Percentiles rank a stretch among this genome's conserved stretches.
Conservation (phyloP, 1,140 invertebrate genomes). For the Gonioctena quinquepunctata region DNA sequence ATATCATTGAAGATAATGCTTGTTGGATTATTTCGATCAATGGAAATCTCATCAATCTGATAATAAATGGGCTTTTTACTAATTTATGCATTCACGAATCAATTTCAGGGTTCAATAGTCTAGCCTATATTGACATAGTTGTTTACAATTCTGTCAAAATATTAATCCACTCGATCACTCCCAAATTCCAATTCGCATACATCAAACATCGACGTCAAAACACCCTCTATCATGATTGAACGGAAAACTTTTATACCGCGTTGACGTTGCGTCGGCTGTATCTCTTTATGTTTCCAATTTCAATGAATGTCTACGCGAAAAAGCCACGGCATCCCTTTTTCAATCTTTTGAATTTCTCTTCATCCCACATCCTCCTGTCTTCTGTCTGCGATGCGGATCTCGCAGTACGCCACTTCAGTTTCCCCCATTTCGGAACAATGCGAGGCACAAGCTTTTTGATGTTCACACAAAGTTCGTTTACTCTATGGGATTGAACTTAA, state of each 20-base stretch:
- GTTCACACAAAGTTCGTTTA: conserved; percentile 23
- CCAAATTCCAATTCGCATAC: not conserved
- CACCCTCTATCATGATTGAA: not conserved
- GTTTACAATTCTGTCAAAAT: too few relatives aligned
- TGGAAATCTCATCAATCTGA: too few relatives aligned
- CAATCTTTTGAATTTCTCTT: not conserved
- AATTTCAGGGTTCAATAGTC: too few relatives aligned
- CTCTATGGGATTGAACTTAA: conserved; percentile 20
- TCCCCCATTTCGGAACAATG: conserved; percentile 19
- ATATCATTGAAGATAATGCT: too few relatives aligned
- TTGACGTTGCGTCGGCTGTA: not conserved
- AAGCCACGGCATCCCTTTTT: not conserved
- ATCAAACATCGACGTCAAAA: not conserved
- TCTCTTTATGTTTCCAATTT: not conserved
- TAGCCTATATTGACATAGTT: too few relatives aligned
- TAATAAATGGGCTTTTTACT: too few relatives aligned
- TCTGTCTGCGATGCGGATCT: not conserved
- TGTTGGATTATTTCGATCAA: too few relatives aligned
- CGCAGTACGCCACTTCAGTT: conserved; percentile 14
- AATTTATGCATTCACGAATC: too few relatives aligned
- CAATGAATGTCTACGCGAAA: not conserved
- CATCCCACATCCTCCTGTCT: not conserved
- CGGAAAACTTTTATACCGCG: not conserved
- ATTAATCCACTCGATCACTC: too few relatives aligned
- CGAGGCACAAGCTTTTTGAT: conserved; percentile 22